A percentile compares a stretch with the other conserved stretches of the same genome.
Conservation (phyloP, 2,113 vertebrate genomes). For the Xiphias gladius region DNA sequence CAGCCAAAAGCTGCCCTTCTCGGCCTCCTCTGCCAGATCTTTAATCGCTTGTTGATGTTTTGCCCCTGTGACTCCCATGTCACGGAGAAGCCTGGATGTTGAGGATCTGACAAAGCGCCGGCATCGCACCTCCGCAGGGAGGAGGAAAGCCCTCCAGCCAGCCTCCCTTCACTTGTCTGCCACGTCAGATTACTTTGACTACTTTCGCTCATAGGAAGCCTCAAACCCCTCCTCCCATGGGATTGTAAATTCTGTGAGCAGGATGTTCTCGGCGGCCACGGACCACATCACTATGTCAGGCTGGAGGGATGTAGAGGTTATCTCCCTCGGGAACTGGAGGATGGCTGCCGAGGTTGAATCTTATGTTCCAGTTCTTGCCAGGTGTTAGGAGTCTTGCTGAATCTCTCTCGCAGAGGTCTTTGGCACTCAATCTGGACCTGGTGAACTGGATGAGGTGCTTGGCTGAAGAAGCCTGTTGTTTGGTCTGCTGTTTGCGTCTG, state of each 20-base stretch:
- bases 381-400: too few species aligned
- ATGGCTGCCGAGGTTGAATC: too few species aligned
- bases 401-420: too few species aligned
- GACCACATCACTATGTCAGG: not conserved
- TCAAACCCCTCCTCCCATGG: too few species aligned
- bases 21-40: not conserved
- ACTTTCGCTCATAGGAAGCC: too few species aligned
- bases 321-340: too few species aligned
- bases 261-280: too few species aligned
- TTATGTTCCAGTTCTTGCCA: too few species aligned
- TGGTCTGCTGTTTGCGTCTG: not conserved
- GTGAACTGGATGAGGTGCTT: too few species aligned
- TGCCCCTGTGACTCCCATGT: not conserved
- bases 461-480: too few species aligned
- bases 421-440: too few species aligned
- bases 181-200: not conserved
- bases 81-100: not conserved
- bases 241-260: not conserved
- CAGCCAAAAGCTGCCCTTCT: not conserved
- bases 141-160: not conserved
- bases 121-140: not conserved
- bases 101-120: not conserved
- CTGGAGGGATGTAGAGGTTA: too few species aligned
- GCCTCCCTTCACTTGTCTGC: not conserved
- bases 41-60: not conserved